Evolutionary conservation across 2,888 invertebrate genomes (phyloP).

Genomic region (Galeruca laticollis): DNA sequence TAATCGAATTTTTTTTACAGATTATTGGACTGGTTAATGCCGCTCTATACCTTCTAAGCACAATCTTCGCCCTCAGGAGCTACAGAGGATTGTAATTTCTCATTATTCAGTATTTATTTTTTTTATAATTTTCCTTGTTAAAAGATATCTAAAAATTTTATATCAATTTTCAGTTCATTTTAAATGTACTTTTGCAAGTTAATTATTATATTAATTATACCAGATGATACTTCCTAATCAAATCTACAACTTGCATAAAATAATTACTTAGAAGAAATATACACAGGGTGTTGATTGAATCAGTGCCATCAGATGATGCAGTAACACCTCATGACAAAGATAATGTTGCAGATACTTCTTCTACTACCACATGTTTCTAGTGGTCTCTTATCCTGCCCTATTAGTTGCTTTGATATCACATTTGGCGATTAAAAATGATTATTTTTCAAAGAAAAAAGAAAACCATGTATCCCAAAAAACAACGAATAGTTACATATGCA

Average conservation of each 20-base stretch:
- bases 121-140: neutral
- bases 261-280: too few relatives aligned
- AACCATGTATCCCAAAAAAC: too few relatives aligned
- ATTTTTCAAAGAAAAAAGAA: too few relatives aligned
- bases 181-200: neutral
- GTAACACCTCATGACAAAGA: too few relatives aligned
- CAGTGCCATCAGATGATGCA: too few relatives aligned
- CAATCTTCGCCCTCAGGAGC: constrained; percentile 80
- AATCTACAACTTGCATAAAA: neutral
- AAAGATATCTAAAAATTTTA: neutral
- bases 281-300: too few relatives aligned
- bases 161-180: neutral
- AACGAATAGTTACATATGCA: too few relatives aligned
- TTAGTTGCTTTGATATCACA: too few relatives aligned
- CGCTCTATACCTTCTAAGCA: constrained; percentile 80
- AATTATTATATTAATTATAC: neutral
- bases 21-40: constrained; percentile 81
- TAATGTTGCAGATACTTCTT: too few relatives aligned
- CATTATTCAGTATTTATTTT: constrained; percentile 18
- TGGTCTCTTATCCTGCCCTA: too few relatives aligned
- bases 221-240: neutral
- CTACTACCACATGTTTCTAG: too few relatives aligned
- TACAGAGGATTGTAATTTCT: constrained; percentile 78
- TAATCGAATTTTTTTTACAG: constrained; percentile 64
- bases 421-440: too few relatives aligned